Evolutionary conservation across 2,888 invertebrate species (phyloP).

Genomic region (Punctoribates punctum): DNA sequence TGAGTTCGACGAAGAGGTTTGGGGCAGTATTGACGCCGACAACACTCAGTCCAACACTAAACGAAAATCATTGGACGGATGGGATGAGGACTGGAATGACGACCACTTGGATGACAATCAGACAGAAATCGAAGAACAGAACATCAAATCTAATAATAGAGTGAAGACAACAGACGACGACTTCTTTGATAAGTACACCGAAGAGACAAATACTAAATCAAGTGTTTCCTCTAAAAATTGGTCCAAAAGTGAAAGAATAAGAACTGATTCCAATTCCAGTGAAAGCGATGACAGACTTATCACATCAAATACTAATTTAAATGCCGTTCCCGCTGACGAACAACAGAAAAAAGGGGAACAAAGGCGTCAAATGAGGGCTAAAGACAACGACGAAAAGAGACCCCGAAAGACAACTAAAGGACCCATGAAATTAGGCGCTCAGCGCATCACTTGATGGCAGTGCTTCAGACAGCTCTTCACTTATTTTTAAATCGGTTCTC

Average conservation of each 20-base stretch:
- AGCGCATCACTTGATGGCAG: constrained; percentile 28
- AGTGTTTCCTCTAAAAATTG: constrained; percentile 1
- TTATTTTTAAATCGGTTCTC: no score
- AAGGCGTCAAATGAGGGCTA: background rate
- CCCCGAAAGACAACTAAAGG: constrained; percentile 28
- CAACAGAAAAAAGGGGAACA: background rate
- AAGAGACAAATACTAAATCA: background rate
- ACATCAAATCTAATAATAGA: background rate
- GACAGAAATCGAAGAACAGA: constrained; percentile 11
- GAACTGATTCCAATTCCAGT: background rate
- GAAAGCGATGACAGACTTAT: background rate
- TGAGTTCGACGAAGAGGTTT: constrained; percentile 80
- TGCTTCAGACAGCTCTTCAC: no score
- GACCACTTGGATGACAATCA: constrained; percentile 40
- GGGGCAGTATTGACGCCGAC: constrained; percentile 70
- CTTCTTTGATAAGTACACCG: background rate
- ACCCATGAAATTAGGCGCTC: constrained; percentile 44
- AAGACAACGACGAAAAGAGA: constrained; percentile 1
- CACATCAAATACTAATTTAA: background rate
- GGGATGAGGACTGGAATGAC: constrained; percentile 55
- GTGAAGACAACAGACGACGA: constrained; percentile 9
- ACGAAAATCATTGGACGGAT: constrained; percentile 42
- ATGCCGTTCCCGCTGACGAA: background rate
- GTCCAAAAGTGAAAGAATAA: background rate
- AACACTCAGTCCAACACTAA: constrained; percentile 11